Base-by-base conservation (phyloP, 1,140 invertebrate genomes). In the Chrysopa pallens region DNA sequence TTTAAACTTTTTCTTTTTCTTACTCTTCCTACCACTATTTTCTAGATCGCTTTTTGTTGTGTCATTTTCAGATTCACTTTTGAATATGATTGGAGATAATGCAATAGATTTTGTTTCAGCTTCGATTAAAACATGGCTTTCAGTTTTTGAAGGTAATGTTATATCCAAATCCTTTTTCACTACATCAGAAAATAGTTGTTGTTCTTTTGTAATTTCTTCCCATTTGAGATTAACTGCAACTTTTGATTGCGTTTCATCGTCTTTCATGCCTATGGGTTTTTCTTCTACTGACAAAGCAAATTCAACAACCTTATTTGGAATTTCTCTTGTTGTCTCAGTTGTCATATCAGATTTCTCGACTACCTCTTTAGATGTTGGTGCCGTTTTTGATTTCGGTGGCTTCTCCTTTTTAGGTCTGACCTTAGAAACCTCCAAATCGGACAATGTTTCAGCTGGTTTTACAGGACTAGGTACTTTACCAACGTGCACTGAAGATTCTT, bases 1-100 rank as follows among this genome's bases (percentile, higher is more conserved):
- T 59, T 55, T 64, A 39, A 59, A 58, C 58, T 64, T 67, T 58
- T 69, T 69, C 57, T 67, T 67, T 57, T 65, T 65, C 46, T 59
- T 60, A 53, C 56, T 66, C 41, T 56, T 60, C 46, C 63, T 56
- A 43, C 60, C 45, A 43, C 54, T 51, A 46, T 58, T 46, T 29
- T 67, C 65, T 8, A 60, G 52, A 40, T 65, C 64, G 45, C 59
- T 64, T 39, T 56, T 60, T 29, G 61, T 62, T 13, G 59, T 50
- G 3, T 45, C 42, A 42, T 56, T 54, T 14, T 55, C 51, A 40
- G 49, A 52, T 48, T 59, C 52, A 13, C 50, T 44, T 50, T 60
- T 59, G 7, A 56, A 54, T 17, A 52, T 42, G 49, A 59, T 51
- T 42, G 57, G 50, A 40, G 54, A 46, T 15, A 40, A 29, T 11